These are phyloP conservation scores for Rana temporaria DNA, from an alignment of 2,113 vertebrate species.

Conservation along the genomic window DNA sequence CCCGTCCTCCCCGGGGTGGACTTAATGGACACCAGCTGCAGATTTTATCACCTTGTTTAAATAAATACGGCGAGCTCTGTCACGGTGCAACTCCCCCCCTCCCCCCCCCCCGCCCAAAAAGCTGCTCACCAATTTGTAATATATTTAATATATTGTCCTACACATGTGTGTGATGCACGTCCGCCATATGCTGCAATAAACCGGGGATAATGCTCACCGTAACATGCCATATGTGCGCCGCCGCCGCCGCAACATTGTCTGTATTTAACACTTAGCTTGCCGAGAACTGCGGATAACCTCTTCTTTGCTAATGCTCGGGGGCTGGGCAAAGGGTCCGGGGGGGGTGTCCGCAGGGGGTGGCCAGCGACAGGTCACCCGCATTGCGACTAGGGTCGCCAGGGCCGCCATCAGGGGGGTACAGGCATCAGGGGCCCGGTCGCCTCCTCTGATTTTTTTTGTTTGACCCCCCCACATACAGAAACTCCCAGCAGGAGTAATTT, in stretches of 20 bases:
- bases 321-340: neutral
- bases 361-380: no score
- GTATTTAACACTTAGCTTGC: neutral
- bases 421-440: no score
- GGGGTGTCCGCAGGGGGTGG: neutral
- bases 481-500: no score
- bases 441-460: no score
- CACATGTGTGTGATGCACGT: conserved; percentile 29
- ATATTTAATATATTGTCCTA: conserved; percentile 22
- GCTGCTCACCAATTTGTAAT: conserved; percentile 12
- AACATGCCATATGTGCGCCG: conserved; percentile 26
- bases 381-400: no score
- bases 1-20: neutral
- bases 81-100: neutral
- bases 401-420: no score
- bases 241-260: neutral
- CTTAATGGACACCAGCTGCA: conserved; percentile 31
- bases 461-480: no score
- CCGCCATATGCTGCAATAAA: conserved; percentile 43
- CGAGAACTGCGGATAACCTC: neutral
- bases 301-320: neutral
- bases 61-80: neutral
- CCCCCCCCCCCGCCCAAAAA: neutral
- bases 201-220: neutral
- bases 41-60: conserved; percentile 35